Percentiles rank a stretch among this genome's conserved stretches.
These are phyloP conservation scores for Halcyon senegalensis DNA, from an alignment of 2,113 vertebrate species.

Conservation along the genomic window DNA sequence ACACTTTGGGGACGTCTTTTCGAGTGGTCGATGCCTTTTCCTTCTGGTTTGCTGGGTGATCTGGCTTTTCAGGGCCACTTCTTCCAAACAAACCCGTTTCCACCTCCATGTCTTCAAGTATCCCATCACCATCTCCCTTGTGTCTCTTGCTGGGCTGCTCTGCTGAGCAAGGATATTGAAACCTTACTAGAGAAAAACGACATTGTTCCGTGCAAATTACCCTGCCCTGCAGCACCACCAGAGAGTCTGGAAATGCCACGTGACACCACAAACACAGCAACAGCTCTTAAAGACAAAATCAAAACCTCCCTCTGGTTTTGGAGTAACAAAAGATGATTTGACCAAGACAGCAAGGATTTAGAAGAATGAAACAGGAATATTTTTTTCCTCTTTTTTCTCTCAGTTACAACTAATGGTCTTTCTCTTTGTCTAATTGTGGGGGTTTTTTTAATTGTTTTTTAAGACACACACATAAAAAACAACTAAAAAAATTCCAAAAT, in stretches of 20 bases:
- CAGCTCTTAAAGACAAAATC: not conserved
- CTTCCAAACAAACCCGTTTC: slow-evolving; percentile 77
- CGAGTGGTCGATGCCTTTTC: slow-evolving; percentile 60
- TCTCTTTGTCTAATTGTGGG: not conserved
- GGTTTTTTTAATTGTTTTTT: not conserved
- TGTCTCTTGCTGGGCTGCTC: slow-evolving; percentile 84
- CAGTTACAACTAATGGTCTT: not conserved
- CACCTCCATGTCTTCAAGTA: slow-evolving; percentile 73
- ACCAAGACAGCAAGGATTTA: not conserved
- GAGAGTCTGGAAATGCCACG: rapidly evolving
- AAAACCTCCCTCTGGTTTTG: not conserved
- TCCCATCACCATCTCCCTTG: slow-evolving; percentile 69
- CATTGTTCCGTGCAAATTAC: not conserved
- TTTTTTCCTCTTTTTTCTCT: not conserved
- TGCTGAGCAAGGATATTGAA: not conserved
- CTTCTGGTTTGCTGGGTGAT: slow-evolving; percentile 59
- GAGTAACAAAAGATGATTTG: not conserved
- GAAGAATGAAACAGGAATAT: not conserved
- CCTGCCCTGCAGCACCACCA: not conserved
- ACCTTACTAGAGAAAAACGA: not conserved
- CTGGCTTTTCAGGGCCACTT: slow-evolving; percentile 30
- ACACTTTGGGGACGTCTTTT: slow-evolving; percentile 73
- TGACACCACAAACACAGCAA: not conserved
- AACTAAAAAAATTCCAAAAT: not conserved
- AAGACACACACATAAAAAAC: not conserved